phyloP scores from a whole-genome alignment of 2,797 vertebrate genomes.

The Peromyscus aztecus region DNA sequence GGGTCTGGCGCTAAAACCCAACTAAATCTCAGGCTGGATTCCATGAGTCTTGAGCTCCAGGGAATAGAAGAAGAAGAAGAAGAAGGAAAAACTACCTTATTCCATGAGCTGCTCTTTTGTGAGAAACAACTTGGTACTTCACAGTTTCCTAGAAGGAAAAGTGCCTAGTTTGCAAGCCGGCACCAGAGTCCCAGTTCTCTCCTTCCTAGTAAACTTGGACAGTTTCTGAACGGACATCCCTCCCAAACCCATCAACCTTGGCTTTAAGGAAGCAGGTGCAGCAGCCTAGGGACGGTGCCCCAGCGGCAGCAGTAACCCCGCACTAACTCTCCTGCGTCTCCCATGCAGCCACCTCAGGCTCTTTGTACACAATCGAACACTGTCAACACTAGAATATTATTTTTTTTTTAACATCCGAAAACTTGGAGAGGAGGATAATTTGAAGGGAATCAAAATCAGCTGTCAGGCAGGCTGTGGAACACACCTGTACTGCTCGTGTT shows the following conservation, averaged over 20 bases:
- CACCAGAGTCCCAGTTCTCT: neutral
- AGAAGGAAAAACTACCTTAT: neutral
- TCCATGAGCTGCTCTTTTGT: neutral
- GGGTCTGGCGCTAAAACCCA: neutral
- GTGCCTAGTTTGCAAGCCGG: neutral
- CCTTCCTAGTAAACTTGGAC: slow-evolving; percentile 18
- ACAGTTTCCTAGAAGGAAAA: neutral
- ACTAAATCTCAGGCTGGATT: neutral
- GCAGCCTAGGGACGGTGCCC: neutral
- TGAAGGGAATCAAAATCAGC: neutral
- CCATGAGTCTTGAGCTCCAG: neutral
- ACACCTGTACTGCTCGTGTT: neutral
- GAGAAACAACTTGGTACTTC: neutral
- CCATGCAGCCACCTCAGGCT: neutral
- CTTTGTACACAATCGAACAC: neutral
- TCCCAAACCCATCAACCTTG: neutral
- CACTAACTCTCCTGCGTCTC: neutral
- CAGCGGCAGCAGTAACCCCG: neutral
- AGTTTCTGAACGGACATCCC: neutral
- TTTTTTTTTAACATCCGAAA: neutral
- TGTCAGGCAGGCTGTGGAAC: neutral
- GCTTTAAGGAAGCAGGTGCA: neutral
- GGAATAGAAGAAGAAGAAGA: neutral
- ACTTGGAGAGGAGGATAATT: neutral
- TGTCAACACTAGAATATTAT: neutral